phyloP scores from a whole-genome alignment of 2,113 vertebrate genomes.

The Myrmophylax atrothorax region DNA sequence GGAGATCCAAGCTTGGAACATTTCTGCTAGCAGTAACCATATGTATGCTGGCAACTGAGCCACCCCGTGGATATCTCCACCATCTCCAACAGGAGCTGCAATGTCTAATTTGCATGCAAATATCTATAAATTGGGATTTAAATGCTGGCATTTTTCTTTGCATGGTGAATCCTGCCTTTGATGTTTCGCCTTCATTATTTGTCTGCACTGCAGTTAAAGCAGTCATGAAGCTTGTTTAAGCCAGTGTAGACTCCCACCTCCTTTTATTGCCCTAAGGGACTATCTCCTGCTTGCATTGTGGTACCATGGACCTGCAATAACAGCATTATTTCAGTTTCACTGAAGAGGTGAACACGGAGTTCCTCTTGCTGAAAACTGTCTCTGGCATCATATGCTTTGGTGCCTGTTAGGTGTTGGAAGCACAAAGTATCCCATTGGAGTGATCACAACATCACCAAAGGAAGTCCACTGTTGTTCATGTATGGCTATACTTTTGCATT shows the following conservation, averaged over 20 bases:
- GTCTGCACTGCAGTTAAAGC: background rate
- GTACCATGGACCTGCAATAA: background rate
- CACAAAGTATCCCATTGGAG: background rate
- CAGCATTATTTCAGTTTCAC: background rate
- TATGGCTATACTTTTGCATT: background rate
- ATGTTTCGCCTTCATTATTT: background rate
- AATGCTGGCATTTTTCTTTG: background rate
- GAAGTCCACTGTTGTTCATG: accelerated
- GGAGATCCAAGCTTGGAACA: background rate
- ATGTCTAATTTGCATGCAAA: background rate
- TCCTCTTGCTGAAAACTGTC: background rate
- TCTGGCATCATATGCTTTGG: accelerated
- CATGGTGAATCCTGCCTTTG: background rate
- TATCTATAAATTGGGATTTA: background rate
- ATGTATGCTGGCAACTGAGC: background rate
- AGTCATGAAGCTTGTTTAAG: background rate
- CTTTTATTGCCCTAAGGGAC: background rate
- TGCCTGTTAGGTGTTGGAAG: background rate
- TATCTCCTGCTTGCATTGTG: background rate
- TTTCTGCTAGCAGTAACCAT: background rate
- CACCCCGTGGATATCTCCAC: no score
- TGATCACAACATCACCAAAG: background rate
- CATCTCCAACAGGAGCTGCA: accelerated
- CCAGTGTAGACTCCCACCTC: background rate
- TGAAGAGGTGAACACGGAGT: background rate